phyloP scores from a whole-genome alignment of 2,797 vertebrate genomes.

The Anniella stebbinsi region DNA sequence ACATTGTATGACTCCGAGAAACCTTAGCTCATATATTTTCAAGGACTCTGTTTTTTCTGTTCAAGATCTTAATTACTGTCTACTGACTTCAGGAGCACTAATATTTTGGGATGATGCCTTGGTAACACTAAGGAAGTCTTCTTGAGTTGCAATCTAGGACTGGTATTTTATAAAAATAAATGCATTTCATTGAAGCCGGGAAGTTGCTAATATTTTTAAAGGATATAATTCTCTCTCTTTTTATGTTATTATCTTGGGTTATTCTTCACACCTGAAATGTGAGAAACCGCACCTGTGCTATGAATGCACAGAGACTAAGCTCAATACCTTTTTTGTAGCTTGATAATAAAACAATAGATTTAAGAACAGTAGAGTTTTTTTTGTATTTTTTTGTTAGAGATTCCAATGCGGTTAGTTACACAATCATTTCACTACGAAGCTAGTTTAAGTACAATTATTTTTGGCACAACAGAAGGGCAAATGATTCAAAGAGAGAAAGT shows the following conservation, averaged over 20 bases:
- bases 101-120: background rate
- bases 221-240: background rate
- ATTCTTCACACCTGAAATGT: slow-evolving; percentile 42
- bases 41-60: background rate
- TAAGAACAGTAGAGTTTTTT: slow-evolving; percentile 50
- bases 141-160: background rate
- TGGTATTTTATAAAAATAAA: slow-evolving; percentile 29
- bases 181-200: slow-evolving; percentile 13
- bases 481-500: slow-evolving; percentile 70
- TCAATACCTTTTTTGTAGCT: slow-evolving; percentile 45
- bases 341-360: slow-evolving; percentile 57
- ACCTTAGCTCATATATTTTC: background rate
- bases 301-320: slow-evolving; percentile 28
- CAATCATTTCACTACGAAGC: slow-evolving; percentile 57
- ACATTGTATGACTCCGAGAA: background rate
- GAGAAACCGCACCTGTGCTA: slow-evolving; percentile 19
- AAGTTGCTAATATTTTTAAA: slow-evolving; percentile 41
- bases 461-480: slow-evolving; percentile 72
- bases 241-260: slow-evolving; percentile 53
- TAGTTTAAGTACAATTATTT: slow-evolving; percentile 75
- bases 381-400: slow-evolving; percentile 21
- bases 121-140: background rate
- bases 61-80: background rate
- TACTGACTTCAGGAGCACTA: background rate
- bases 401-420: slow-evolving; percentile 47